These are phyloP conservation scores for Gila orcuttii DNA, from an alignment of 2,113 vertebrate genomes.

Conservation along the genomic window DNA sequence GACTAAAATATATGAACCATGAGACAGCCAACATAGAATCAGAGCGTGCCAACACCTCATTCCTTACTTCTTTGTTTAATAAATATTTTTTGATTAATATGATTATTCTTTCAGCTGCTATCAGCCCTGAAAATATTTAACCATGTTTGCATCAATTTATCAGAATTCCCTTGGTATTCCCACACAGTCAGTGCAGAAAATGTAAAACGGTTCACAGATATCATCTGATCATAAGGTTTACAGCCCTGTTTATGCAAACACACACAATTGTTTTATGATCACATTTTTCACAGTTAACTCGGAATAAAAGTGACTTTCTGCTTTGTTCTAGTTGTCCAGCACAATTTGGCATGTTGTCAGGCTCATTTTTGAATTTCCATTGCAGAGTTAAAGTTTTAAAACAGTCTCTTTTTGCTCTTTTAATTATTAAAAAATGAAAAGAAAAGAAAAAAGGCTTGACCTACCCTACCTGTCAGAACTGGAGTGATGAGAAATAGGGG, in stretches of 20 bases:
- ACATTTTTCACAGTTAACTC: constrained; percentile 11
- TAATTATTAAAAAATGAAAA: constrained; percentile 28
- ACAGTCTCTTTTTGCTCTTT: neutral
- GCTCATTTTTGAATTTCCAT: neutral
- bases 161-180: neutral
- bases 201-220: neutral
- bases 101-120: neutral
- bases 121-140: neutral
- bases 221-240: neutral
- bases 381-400: constrained; percentile 21
- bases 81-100: neutral
- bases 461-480: constrained; percentile 59
- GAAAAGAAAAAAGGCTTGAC: constrained; percentile 35
- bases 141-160: neutral
- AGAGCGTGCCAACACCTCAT: neutral
- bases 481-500: constrained; percentile 68
- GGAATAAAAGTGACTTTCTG: neutral
- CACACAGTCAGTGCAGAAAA: neutral
- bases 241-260: constrained; percentile 1
- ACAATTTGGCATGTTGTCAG: neutral
- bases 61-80: neutral
- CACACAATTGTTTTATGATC: neutral
- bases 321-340: constrained; percentile 12
- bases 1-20: neutral
- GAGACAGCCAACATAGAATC: neutral